Percentiles rank a stretch among this genome's conserved stretches.
These are phyloP conservation scores for Procambarus virginalis DNA, from an alignment of 1,140 invertebrate genomes.

Conservation along the genomic window DNA sequence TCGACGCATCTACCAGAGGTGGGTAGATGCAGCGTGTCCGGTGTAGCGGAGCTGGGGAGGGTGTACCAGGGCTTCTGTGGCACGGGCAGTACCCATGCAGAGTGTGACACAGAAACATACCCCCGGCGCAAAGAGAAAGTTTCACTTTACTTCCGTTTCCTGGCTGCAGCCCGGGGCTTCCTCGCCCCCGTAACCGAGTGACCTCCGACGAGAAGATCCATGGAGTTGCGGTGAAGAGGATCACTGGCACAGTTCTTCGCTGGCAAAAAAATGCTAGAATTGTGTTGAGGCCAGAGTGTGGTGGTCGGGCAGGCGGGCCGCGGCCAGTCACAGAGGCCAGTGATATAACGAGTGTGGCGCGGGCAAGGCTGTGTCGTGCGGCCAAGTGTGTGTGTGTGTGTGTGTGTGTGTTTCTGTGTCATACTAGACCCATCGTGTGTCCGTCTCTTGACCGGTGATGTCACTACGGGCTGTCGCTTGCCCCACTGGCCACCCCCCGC, in stretches of 20 bases:
- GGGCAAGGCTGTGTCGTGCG: background rate
- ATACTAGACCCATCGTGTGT: background rate
- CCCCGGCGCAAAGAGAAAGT: constrained; percentile 22
- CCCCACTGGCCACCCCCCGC: background rate
- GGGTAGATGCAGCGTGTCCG: background rate
- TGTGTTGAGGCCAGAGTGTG: background rate
- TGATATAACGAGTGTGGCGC: background rate
- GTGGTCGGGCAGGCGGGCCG: background rate
- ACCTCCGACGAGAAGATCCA: background rate
- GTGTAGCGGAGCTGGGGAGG: background rate
- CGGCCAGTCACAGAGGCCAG: background rate
- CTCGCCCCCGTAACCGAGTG: background rate
- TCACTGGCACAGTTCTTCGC: background rate
- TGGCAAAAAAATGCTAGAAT: background rate
- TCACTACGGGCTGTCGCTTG: background rate
- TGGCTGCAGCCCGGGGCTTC: background rate
- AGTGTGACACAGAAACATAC: constrained; percentile 24
- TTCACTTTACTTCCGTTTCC: constrained; percentile 13
- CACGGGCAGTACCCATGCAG: constrained; percentile 44
- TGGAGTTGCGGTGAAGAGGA: background rate
- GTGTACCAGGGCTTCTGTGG: background rate
- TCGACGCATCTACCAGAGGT: background rate
- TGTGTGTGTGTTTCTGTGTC: background rate
- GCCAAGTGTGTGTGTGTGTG: background rate
- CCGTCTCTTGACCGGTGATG: background rate